Conservation (phyloP, 1,140 invertebrate genomes). For the Drosophila oshimai region DNA sequence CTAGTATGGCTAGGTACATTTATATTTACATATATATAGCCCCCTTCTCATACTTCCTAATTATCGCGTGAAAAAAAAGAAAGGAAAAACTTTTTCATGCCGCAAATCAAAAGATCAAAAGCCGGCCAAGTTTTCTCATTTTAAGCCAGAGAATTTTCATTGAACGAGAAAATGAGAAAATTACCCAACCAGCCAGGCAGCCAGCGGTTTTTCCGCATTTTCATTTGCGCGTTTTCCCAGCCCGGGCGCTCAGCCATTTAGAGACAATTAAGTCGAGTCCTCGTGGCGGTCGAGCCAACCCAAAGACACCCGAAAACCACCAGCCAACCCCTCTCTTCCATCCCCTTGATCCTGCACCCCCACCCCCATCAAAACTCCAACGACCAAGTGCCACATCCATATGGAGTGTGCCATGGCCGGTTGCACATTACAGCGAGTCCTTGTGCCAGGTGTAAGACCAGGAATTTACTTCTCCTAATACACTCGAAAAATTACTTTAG, state of each 20-base stretch:
- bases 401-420: conserved; percentile 56
- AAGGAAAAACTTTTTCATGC: conserved; percentile 34
- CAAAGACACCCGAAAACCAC: conserved; percentile 15
- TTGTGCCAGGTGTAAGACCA: conserved; percentile 63
- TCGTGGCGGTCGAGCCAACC: too few relatives aligned
- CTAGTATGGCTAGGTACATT: background rate
- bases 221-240: conserved; percentile 30
- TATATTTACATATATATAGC: background rate
- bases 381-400: background rate
- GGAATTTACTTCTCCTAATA: background rate
- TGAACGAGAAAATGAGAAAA: conserved; percentile 80
- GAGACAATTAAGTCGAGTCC: conserved; percentile 67
- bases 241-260: conserved; percentile 51
- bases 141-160: conserved; percentile 67
- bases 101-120: conserved; percentile 63
- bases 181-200: conserved; percentile 39
- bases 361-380: background rate
- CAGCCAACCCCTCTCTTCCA: background rate
- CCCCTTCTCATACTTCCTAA: background rate
- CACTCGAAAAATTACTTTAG: background rate
- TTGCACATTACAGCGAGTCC: conserved; percentile 62
- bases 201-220: conserved; percentile 42
- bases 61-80: background rate
- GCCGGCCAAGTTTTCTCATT: conserved; percentile 64
- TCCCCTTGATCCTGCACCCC: conserved; percentile 13